Evolutionary conservation across 2,797 vertebrate species (phyloP).

Genomic region (Pachyuromys duprasi): DNA sequence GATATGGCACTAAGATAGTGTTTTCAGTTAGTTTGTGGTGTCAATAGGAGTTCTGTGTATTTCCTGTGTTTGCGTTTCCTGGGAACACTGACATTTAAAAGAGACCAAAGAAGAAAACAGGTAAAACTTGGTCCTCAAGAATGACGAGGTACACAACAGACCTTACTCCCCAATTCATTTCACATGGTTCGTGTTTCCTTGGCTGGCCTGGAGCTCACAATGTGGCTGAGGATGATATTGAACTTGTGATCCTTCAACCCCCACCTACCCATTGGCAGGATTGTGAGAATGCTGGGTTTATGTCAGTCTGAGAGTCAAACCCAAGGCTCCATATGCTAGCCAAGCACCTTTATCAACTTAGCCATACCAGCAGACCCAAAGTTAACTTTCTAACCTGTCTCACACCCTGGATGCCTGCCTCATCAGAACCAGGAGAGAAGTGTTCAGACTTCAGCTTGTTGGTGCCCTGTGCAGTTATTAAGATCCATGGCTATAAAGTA

Average conservation of each 20-base stretch:
- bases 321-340: background rate
- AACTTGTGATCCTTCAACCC: too few relatives aligned
- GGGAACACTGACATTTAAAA: background rate
- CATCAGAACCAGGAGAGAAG: background rate
- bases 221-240: background rate
- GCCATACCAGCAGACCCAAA: background rate
- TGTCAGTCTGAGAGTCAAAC: background rate
- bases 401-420: background rate
- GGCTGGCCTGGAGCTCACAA: background rate
- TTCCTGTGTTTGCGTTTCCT: background rate
- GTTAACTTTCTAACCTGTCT: background rate
- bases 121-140: background rate
- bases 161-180: background rate
- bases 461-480: background rate
- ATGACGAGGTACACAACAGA: background rate
- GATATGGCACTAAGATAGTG: background rate
- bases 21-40: background rate
- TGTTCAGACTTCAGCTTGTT: background rate
- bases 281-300: background rate
- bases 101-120: background rate
- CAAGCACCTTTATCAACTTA: background rate
- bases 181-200: background rate
- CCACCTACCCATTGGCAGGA: background rate
- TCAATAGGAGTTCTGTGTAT: background rate
- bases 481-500: background rate